Evolutionary conservation across 2,888 invertebrate species (phyloP), one percentile per base, ranked within the genome.

Genomic region (Tetranychus truncatus): DNA sequence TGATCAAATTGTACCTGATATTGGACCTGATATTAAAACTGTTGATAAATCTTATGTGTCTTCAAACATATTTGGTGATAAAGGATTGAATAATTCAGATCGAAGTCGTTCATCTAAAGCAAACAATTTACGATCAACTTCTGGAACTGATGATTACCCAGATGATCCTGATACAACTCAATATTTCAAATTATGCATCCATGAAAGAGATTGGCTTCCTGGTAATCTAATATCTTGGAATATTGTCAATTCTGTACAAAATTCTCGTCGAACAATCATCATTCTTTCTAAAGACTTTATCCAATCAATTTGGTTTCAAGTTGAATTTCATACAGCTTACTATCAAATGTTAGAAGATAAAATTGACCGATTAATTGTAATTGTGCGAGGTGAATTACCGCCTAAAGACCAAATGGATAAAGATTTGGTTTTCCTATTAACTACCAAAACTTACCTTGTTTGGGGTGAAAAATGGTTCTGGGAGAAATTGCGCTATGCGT

Each of bases 391-490:
- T 9, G 78, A 80, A 55, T 72, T 80, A 1, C 80, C 80, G 0
- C 79, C 79, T 6, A 79, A 79, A 76, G 79, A 80, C 9, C 77
- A 78, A 7, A 74, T 80, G 74, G 80, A 80, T 74, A 78, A 80
- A 74, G 79, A 80, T 72, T 77, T 80, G 3, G 77, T 77, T 20
- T 79, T 78, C 55, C 74, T 79, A 1, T 74, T 80, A 6, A 78
- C 80, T 18, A 80, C 80, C 20, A 80, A 80, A 73, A 80, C 80
- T 11, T 80, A 80, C 66, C 75, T 80, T 44, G 77, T 79, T 45
- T 80, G 79, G 79, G 79, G 78, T 45, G 80, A 80, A 72, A 78
- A 78, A 45, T 80, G 79, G 78, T 80, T 80, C 75, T 80, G 80
- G 80, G 80, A 80, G 66, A 80, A 80, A 77, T 72, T 80, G 24